Evolutionary conservation across 2,797 vertebrate species (phyloP).

Genomic region (Karalla daura): DNA sequence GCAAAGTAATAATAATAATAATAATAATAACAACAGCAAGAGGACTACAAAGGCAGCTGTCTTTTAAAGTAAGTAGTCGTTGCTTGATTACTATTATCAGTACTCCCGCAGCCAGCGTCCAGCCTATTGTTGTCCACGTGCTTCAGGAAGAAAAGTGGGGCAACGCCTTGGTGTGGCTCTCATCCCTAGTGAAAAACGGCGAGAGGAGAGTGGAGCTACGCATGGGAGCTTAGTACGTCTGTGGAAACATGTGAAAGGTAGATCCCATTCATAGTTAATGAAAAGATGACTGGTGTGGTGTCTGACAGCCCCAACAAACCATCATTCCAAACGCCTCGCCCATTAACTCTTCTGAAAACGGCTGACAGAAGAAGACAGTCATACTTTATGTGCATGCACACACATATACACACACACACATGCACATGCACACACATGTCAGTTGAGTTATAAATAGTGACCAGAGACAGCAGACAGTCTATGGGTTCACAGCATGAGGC

Average conservation of each 20-base stretch:
- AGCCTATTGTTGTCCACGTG: neutral
- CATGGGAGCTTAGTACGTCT: neutral
- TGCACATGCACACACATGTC: neutral
- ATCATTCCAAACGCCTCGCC: constrained; percentile 2
- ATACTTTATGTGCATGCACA: neutral
- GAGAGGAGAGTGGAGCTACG: neutral
- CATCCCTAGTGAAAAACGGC: neutral
- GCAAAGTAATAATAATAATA: neutral
- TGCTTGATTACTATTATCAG: neutral
- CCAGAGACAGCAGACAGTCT: constrained; percentile 4
- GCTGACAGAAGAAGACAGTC: neutral
- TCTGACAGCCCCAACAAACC: constrained; percentile 42
- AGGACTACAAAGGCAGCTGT: too few relatives aligned
- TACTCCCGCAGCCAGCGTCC: neutral
- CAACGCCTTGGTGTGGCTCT: neutral
- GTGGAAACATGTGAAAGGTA: constrained; percentile 31
- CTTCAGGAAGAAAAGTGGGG: neutral
- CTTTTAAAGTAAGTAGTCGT: too few relatives aligned
- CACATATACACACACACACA: constrained; percentile 5
- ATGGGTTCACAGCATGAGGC: constrained; percentile 17
- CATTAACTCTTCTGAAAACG: constrained; percentile 31
- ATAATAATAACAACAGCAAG: too few relatives aligned
- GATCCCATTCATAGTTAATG: constrained; percentile 61
- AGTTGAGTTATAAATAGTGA: constrained; percentile 22
- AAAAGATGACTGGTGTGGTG: constrained; percentile 22